Percentiles rank a stretch among this genome's conserved stretches.
These are phyloP conservation scores for Drosophila robusta DNA, from an alignment of 2,888 invertebrate genomes.

Conservation along the genomic window DNA sequence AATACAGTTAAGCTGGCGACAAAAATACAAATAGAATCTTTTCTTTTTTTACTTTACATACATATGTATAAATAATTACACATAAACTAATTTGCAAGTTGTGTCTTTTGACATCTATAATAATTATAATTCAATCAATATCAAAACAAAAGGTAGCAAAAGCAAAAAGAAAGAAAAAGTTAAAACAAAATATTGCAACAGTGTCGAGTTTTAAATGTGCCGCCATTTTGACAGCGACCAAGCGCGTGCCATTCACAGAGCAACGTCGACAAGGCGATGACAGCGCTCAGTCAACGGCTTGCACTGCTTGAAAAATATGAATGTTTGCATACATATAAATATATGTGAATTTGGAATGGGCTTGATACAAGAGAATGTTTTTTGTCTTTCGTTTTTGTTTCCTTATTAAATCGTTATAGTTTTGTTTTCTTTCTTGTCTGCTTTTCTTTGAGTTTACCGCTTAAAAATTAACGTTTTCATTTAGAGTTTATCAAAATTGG, in stretches of 20 bases:
- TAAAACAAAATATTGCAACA: conserved; percentile 69
- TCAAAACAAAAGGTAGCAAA: conserved; percentile 61
- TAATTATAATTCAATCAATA: conserved; percentile 58
- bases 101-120: conserved; percentile 52
- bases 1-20: conserved; percentile 78
- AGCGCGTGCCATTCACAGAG: conserved; percentile 31
- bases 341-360: conserved; percentile 58
- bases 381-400: conserved; percentile 37
- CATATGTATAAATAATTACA: conserved; percentile 67
- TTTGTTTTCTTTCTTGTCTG: conserved; percentile 50
- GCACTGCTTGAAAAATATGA: conserved; percentile 46
- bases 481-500: conserved; percentile 50
- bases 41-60: conserved; percentile 64
- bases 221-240: conserved; percentile 29
- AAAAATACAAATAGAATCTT: conserved; percentile 62
- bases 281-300: conserved; percentile 26
- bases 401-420: conserved; percentile 31
- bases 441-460: conserved; percentile 62
- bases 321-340: neutral
- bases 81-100: conserved; percentile 54
- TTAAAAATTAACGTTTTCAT: conserved; percentile 56
- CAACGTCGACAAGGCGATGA: conserved; percentile 4
- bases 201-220: conserved; percentile 36
- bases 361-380: conserved; percentile 47
- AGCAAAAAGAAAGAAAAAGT: conserved; percentile 36